These are phyloP conservation scores for Holotrichia oblita DNA, from an alignment of 1,140 invertebrate species.

Conservation along the genomic window DNA sequence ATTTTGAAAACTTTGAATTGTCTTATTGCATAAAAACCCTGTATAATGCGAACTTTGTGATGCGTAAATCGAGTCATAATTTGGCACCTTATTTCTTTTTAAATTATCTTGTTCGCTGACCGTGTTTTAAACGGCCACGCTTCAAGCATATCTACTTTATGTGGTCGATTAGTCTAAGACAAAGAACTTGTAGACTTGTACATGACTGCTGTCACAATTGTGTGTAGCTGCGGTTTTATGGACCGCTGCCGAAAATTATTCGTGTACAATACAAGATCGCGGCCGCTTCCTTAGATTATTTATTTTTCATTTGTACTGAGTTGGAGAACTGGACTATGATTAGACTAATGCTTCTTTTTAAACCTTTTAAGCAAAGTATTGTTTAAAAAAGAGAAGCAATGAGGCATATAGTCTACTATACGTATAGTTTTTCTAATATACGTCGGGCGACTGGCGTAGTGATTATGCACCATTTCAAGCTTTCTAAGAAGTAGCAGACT, in stretches of 20 bases:
- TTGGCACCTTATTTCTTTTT: neutral
- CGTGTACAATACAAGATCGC: neutral
- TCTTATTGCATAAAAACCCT: no score
- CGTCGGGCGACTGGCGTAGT: no score
- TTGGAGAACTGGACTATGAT: no score
- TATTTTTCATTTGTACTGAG: neutral
- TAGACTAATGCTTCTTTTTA: no score
- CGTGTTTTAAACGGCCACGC: conserved; percentile 16
- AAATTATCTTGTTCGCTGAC: neutral
- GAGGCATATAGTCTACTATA: no score
- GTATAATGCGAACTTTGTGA: neutral
- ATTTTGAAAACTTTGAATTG: no score
- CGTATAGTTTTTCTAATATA: no score
- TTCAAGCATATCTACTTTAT: conserved; percentile 29
- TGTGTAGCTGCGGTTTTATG: conserved; percentile 20
- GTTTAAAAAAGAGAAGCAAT: no score
- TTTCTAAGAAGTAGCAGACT: no score
- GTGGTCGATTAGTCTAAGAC: conserved; percentile 29
- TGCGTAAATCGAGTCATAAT: neutral
- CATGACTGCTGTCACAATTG: neutral
- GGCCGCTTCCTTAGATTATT: conserved; percentile 4
- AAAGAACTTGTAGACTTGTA: neutral
- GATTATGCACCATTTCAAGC: no score
- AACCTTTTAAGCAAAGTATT: no score
- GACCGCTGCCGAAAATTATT: conserved; percentile 25